phyloP scores from a whole-genome alignment of 2,797 vertebrate genomes.

The Sebastes minor region DNA sequence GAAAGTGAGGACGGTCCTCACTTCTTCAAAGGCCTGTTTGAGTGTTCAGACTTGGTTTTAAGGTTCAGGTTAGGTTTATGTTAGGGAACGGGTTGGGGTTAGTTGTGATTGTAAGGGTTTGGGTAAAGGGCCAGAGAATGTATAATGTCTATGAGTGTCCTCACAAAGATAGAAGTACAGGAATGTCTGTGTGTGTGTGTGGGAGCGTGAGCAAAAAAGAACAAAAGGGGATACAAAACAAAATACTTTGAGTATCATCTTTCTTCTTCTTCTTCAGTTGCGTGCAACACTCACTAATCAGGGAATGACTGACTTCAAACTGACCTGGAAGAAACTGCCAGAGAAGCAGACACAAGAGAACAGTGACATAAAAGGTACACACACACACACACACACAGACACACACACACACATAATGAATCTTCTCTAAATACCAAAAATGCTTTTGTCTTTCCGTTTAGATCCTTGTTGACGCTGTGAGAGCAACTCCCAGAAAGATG shows the following conservation, averaged over 20 bases:
- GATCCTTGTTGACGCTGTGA: background rate
- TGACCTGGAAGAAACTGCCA: slow-evolving; percentile 16
- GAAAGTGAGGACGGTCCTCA: background rate
- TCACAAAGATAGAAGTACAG: no score
- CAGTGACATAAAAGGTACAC: background rate
- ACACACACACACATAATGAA: background rate
- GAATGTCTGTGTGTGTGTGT: background rate
- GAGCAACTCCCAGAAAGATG: background rate
- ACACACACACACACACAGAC: background rate
- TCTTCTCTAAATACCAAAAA: background rate
- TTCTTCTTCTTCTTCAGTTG: background rate
- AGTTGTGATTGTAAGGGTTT: no score
- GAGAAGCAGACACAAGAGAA: rapidly evolving
- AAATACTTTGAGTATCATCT: background rate
- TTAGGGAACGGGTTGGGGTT: background rate
- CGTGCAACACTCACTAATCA: background rate
- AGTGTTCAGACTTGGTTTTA: background rate
- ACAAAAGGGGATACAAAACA: background rate
- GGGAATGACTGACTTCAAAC: background rate
- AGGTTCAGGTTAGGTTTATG: background rate
- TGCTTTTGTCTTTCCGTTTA: background rate
- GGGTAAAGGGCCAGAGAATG: no score
- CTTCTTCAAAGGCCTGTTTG: background rate
- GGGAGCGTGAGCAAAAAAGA: background rate
- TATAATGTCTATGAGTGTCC: no score